Evolutionary conservation across 2,797 vertebrate species (phyloP).

Genomic region (Lacerta viridis): DNA sequence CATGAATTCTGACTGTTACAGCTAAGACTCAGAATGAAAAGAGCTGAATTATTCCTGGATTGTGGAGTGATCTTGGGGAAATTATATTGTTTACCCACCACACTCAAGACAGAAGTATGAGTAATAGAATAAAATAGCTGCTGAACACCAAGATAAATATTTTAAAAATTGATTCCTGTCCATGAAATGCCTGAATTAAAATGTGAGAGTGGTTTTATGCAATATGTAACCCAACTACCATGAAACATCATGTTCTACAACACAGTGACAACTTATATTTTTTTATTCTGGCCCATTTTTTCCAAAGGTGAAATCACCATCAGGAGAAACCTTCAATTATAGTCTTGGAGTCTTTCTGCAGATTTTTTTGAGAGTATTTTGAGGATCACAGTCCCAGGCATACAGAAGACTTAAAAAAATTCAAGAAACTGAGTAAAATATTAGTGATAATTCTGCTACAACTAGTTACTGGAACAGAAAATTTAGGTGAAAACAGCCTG

Average conservation of each 20-base stretch:
- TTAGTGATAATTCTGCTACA: slow-evolving; percentile 21
- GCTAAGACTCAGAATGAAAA: background rate
- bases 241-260: slow-evolving; percentile 7
- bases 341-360: slow-evolving; percentile 39
- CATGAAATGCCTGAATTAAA: slow-evolving; percentile 33
- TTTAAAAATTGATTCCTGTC: slow-evolving; percentile 32
- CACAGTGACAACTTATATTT: slow-evolving; percentile 13
- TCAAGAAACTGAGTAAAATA: slow-evolving; percentile 24
- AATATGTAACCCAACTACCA: slow-evolving; percentile 8
- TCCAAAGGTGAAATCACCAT: background rate
- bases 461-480: slow-evolving; percentile 52
- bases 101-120: background rate
- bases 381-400: background rate
- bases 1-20: background rate
- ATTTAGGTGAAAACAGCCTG: background rate
- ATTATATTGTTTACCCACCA: slow-evolving; percentile 31
- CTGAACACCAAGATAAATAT: background rate
- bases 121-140: slow-evolving; percentile 10
- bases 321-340: slow-evolving; percentile 45
- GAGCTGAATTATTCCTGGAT: background rate
- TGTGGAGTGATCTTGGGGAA: background rate
- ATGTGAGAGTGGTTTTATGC: slow-evolving; percentile 15
- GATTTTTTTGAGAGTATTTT: background rate
- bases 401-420: background rate
- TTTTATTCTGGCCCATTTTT: slow-evolving; percentile 38